Evolutionary conservation across 1,140 invertebrate species (phyloP), one percentile per base, ranked within the genome.

Genomic region (Neodiprion pinetum): DNA sequence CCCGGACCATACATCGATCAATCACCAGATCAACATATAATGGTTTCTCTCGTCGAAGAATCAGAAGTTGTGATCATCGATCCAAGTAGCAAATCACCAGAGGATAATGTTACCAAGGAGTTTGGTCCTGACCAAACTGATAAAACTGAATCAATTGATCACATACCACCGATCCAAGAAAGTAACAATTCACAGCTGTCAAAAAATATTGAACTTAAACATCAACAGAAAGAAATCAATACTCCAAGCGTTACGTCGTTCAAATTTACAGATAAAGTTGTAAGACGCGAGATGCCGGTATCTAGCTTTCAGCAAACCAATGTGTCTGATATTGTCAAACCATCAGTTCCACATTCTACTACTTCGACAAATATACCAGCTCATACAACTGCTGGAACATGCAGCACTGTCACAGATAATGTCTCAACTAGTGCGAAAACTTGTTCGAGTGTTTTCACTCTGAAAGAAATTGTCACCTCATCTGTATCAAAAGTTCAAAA

Each of bases 21-120:
- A 9, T 83, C 84, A 1, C 82, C 85, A 0, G 88, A 89, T 72
- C 87, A 87, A 48, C 84, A 88, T 48, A 79, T 87, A 1, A 84
- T 88, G 79, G 83, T 84, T 65, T 89, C 90, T 14, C 84, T 91
- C 17, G 82, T 83, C 9, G 91, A 90, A 65, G 91, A 91, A 72
- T 90, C 91, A 10, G 91, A 92, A 74, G 90, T 93, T 9, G 90
- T 93, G 0, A 89, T 92, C 3, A 90, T 93, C 0, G 91, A 92
- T 77, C 89, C 91, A 0, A 87, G 85, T 7, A 87, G 88, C 0
- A 91, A 91, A 76, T 92, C 91, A 0, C 91, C 91, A 0, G 91
- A 92, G 73, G 90, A 92, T 70, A 89, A 90, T 28, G 90, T 92
- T 65, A 89, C 91, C 0, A 93, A 92, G 8, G 91, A 92, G 77